phyloP scores from a whole-genome alignment of 2,888 invertebrate genomes.

The Sinhomidia bicolor region DNA sequence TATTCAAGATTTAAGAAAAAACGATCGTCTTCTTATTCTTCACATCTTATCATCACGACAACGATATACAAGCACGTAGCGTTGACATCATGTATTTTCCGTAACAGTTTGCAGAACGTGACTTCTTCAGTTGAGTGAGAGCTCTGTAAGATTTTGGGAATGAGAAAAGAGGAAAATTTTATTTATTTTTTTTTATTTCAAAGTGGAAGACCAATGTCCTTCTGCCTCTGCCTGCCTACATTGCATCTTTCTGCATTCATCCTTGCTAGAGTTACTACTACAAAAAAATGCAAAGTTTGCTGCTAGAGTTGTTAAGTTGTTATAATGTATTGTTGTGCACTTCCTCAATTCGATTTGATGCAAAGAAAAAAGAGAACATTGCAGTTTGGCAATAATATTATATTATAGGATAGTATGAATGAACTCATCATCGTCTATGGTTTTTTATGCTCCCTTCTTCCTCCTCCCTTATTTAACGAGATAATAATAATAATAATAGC shows the following conservation, averaged over 20 bases:
- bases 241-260: neutral
- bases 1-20: conserved; percentile 10
- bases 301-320: neutral
- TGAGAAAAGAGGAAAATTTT: neutral
- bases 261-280: no score
- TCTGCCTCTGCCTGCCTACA: neutral
- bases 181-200: neutral
- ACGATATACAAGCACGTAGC: conserved; percentile 15
- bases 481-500: conserved; percentile 14
- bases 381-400: conserved; percentile 2
- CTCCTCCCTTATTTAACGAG: conserved; percentile 18
- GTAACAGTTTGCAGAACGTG: conserved; percentile 40
- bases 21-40: neutral
- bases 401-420: neutral
- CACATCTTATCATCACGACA: neutral
- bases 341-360: conserved; percentile 6
- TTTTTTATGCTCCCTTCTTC: neutral
- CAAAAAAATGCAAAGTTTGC: conserved; percentile 11
- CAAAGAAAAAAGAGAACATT: neutral
- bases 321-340: neutral
- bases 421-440: neutral
- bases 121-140: neutral
- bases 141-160: neutral
- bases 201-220: conserved; percentile 59
- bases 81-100: conserved; percentile 31